These are phyloP conservation scores for Whitmania pigra DNA, from an alignment of 1,140 invertebrate genomes.

Conservation along the genomic window DNA sequence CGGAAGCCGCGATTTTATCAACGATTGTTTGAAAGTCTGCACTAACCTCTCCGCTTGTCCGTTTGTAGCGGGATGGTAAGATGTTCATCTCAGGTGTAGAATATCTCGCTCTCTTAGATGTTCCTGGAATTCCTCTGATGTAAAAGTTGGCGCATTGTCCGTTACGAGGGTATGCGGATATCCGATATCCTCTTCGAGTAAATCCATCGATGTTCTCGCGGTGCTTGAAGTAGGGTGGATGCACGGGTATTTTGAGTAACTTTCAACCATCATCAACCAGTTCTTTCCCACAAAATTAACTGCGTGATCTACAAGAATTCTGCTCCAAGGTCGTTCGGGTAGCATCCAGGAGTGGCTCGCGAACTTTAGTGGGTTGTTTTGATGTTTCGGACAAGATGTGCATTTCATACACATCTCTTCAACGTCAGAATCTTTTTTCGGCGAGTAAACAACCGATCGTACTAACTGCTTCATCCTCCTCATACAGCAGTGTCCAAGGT, in stretches of 20 bases:
- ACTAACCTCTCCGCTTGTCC: conserved; percentile 38
- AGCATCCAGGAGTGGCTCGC: conserved; percentile 7
- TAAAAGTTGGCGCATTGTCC: conserved; percentile 43
- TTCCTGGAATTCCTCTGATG: conserved; percentile 34
- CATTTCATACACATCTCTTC: background rate
- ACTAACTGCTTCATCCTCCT: conserved; percentile 19
- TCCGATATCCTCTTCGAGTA: conserved; percentile 33
- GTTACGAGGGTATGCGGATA: conserved; percentile 35
- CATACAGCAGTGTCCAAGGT: conserved; percentile 12
- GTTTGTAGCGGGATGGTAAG: conserved; percentile 41
- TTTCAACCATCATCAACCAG: conserved; percentile 17
- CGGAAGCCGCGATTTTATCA: conserved; percentile 2
- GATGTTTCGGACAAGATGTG: background rate
- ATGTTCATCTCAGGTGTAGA: conserved; percentile 34
- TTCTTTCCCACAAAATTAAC: conserved; percentile 9
- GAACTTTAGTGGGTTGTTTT: background rate
- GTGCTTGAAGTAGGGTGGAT: conserved; percentile 13
- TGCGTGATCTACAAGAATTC: conserved; percentile 16
- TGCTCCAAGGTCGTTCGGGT: conserved; percentile 8
- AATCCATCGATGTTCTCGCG: conserved; percentile 23
- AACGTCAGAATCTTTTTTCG: background rate
- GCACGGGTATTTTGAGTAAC: conserved; percentile 18
- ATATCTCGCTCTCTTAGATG: conserved; percentile 40
- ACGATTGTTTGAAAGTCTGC: conserved; percentile 25
- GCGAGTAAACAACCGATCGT: conserved; percentile 16